These are phyloP conservation scores for Planococcus citri DNA, from an alignment of 1,140 invertebrate genomes.

Conservation along the genomic window DNA sequence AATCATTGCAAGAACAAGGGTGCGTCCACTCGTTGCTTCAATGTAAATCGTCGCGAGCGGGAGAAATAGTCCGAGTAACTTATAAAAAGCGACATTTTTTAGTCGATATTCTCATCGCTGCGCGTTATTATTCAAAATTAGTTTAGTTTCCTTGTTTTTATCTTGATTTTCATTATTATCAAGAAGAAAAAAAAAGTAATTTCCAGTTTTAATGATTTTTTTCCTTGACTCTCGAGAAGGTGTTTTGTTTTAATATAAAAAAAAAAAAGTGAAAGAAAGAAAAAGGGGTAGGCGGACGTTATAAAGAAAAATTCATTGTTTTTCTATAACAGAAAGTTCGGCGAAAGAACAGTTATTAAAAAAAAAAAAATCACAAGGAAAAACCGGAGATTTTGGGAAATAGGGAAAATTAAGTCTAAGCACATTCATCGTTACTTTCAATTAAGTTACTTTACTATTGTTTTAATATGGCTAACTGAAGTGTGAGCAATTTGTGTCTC, in stretches of 20 bases:
- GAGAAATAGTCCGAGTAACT: no score
- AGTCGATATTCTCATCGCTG: background rate
- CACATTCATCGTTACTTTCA: constrained; percentile 19
- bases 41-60: no score
- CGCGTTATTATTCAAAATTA: constrained; percentile 12
- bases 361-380: constrained; percentile 10
- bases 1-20: no score
- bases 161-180: constrained; percentile 12
- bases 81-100: background rate
- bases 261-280: background rate
- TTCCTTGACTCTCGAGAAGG: background rate
- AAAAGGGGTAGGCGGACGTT: background rate
- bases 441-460: constrained; percentile 19
- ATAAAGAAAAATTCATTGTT: constrained; percentile 12
- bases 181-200: constrained; percentile 10
- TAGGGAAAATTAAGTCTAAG: constrained; percentile 16
- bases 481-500: constrained; percentile 18
- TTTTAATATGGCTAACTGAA: constrained; percentile 13
- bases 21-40: no score
- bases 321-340: constrained; percentile 6
- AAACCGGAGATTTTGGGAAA: constrained; percentile 2
- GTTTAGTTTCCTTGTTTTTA: constrained; percentile 16
- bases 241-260: constrained; percentile 5
- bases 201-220: constrained; percentile 16
- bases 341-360: background rate